Evolutionary conservation across 2,113 vertebrate species (phyloP), one percentile per base, ranked within the genome.

Genomic region (Cettia cetti): DNA sequence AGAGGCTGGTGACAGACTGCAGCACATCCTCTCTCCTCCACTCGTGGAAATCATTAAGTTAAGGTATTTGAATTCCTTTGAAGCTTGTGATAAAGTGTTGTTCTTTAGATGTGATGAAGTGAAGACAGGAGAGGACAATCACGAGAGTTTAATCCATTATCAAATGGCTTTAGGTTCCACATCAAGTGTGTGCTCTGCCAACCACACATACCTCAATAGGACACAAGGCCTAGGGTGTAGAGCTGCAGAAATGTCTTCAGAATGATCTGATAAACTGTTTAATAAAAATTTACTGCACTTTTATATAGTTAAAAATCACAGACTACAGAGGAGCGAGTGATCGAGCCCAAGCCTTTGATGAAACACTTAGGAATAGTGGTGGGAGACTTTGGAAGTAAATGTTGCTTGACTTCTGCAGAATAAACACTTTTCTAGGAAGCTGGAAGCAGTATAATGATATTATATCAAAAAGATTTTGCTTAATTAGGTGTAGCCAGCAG

Each of bases 201-300:
- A 3, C 20, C 31, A 54, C 33, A 39, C 8, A 1, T 1, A 19
- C 53, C 50, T 72, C 23, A 4, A 11, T 0, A 33, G 39, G 53
- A 18, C 30, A 17, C 28, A 37, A 21, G 60, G 66, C 78, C 21
- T 1, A 3, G 64, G 20, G 4, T 12, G 7, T 2, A 80, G 31
- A 26, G 42, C 6, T 40, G 47, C 47, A 76, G 59, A 75, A 81
- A 50, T 9, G 0, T 50, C 33, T 47, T 50, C 50, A 82, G 39
- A 77, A 69, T 19, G 42, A 40, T 45, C 65, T 84, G 37, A 28
- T 11, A 74, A 72, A 49, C 10, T 47, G 21, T 21, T 87, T 23
- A 28, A 15, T 44, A 66, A 81, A 79, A 63, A 63, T 16, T 27
- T 35, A 28, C 15, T 84, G 17, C 28, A 42, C 14, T 54, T 93